These are phyloP conservation scores for Mamestra brassicae DNA, from an alignment of 2,888 invertebrate genomes.

Conservation along the genomic window DNA sequence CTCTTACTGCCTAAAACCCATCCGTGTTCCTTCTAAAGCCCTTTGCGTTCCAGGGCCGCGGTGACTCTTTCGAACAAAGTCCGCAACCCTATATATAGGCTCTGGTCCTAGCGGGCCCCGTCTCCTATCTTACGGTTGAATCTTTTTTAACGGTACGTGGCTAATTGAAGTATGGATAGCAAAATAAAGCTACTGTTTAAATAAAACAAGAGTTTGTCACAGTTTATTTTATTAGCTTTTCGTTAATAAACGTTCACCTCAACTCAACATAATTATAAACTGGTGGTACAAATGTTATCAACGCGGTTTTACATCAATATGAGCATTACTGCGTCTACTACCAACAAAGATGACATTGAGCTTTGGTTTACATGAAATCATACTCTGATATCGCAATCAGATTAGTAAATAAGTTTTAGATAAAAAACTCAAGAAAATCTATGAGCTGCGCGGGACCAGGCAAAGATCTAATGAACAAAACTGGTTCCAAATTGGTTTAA, in stretches of 20 bases:
- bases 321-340: constrained; percentile 66
- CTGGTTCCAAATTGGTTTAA: constrained; percentile 55
- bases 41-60: too few species aligned
- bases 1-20: too few species aligned
- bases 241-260: constrained; percentile 87
- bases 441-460: constrained; percentile 41
- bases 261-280: constrained; percentile 78
- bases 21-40: too few species aligned
- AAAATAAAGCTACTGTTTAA: constrained; percentile 36
- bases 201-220: constrained; percentile 71
- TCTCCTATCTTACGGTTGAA: not conserved
- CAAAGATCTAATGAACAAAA: constrained; percentile 44
- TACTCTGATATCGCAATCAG: constrained; percentile 53
- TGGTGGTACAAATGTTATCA: constrained; percentile 80
- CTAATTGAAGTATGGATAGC: not conserved
- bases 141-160: too few species aligned
- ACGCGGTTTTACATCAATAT: constrained; percentile 72
- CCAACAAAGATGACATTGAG: constrained; percentile 76
- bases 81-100: too few species aligned
- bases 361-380: constrained; percentile 77
- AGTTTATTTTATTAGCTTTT: constrained; percentile 75
- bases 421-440: constrained; percentile 34
- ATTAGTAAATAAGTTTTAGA: constrained; percentile 54
- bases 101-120: too few species aligned
- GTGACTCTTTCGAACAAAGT: too few species aligned